Base-by-base conservation (phyloP, 2,888 invertebrate genomes). In the Idaea dimidiata region DNA sequence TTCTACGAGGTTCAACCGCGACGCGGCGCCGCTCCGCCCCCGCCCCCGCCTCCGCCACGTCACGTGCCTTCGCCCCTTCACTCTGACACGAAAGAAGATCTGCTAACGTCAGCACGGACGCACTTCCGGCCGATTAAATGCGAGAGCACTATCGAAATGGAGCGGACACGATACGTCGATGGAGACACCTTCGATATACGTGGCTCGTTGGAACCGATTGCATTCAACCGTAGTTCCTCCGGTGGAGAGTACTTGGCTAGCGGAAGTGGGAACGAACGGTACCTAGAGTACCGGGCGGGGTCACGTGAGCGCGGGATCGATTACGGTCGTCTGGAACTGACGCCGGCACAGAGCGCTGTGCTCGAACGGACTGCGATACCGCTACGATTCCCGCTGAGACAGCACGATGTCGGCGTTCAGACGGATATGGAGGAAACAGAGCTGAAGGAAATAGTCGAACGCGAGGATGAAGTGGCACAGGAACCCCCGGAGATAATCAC, bases 91-190 rank as follows among this genome's bases (percentile, higher is more conserved):
- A 70, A 87, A 72, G 96, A 96, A 79, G 96, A 97, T 85, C 87
- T 97, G 72, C 92, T 97, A 67, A 96, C 95, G 17, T 96, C 97
- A 7, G 93, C 95, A 69, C 94, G 95, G 69, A 97, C 97, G 64
- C 97, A 97, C 88, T 97, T 97, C 90, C 94, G 95, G 71, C 97
- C 97, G 16, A 97, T 97, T 73, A 94, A 94, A 74, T 94, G 94
- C 74, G 93, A 93, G 70, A 72, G 81, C 59, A 14, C 43, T 8
- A 14, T 43, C 14, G 84, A 84, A 55, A 82, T 84, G 59, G 85
- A 82, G 66, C 73, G 72, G 62, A 66, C 83, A 79, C 85, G 86
- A 60, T 93, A 94, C 82, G 94, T 93, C 33, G 96, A 96, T 85
- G 96, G 96, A 59, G 95, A 95, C 73, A 95, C 95, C 16, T 96